phyloP scores from a whole-genome alignment of 2,113 vertebrate species.

The Rhinoptilus africanus region DNA sequence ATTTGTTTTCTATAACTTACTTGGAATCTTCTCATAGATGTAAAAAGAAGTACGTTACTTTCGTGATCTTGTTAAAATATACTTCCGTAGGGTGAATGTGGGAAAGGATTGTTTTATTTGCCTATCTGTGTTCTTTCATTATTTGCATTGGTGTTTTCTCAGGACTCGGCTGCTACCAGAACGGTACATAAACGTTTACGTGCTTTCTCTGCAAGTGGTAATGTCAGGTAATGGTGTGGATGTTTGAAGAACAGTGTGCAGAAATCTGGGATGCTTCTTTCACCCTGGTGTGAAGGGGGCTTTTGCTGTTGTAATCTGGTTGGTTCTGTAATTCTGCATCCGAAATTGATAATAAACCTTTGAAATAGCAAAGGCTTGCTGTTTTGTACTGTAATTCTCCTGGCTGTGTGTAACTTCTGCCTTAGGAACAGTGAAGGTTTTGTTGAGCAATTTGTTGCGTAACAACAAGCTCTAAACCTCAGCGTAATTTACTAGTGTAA shows the following conservation, averaged over 20 bases:
- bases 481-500: background rate
- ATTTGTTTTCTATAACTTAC: background rate
- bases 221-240: background rate
- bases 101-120: background rate
- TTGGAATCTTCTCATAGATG: background rate
- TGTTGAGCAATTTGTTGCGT: background rate
- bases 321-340: background rate
- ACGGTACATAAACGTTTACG: no score
- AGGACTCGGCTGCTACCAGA: background rate
- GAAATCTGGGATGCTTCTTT: background rate
- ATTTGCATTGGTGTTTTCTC: background rate
- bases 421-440: background rate
- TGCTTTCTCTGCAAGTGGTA: background rate
- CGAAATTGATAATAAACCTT: background rate
- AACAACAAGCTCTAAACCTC: background rate
- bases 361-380: background rate
- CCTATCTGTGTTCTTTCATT: fast-evolving
- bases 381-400: background rate
- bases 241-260: background rate
- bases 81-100: background rate
- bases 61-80: fast-evolving
- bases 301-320: background rate
- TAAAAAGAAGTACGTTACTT: background rate
- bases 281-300: background rate
- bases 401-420: background rate